A percentile compares a stretch with the other conserved stretches of the same genome.
phyloP scores from a whole-genome alignment of 2,888 invertebrate genomes.

The Hedya salicella region DNA sequence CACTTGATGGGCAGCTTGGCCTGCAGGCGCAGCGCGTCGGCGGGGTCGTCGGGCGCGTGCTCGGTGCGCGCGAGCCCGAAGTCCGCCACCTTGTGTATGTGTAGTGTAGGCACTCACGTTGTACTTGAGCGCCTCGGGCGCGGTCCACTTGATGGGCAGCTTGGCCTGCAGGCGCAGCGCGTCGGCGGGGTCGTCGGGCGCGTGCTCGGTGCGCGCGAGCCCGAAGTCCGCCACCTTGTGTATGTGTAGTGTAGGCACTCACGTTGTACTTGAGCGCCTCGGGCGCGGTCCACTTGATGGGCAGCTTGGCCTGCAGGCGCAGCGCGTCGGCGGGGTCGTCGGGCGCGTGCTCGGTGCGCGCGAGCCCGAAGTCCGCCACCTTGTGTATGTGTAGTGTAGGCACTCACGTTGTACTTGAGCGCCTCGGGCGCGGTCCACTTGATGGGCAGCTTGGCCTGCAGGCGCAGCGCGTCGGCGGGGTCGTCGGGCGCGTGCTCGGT shows the following conservation, averaged over 20 bases:
- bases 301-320: conserved; percentile 96
- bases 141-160: conserved; percentile 99
- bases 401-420: conserved; percentile 95
- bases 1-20: conserved; percentile 99
- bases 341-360: conserved; percentile 88
- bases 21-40: conserved; percentile 88
- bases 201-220: conserved; percentile 91
- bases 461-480: conserved; percentile 85
- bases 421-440: conserved; percentile 99
- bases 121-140: conserved; percentile 98
- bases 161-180: conserved; percentile 94
- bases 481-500: conserved; percentile 86
- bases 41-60: conserved; percentile 78
- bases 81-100: conserved; percentile 88
- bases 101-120: conserved; percentile 89
- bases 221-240: conserved; percentile 98
- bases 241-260: conserved; percentile 65
- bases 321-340: conserved; percentile 84
- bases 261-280: conserved; percentile 98
- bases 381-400: conserved; percentile 65
- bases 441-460: conserved; percentile 98
- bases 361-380: conserved; percentile 96
- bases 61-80: conserved; percentile 96
- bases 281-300: conserved; percentile 99
- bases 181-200: conserved; percentile 80